A percentile compares a stretch with the other conserved stretches of the same genome.
Evolutionary conservation across 2,797 vertebrate genomes (phyloP).

Genomic region (Synaphobranchus kaupii): DNA sequence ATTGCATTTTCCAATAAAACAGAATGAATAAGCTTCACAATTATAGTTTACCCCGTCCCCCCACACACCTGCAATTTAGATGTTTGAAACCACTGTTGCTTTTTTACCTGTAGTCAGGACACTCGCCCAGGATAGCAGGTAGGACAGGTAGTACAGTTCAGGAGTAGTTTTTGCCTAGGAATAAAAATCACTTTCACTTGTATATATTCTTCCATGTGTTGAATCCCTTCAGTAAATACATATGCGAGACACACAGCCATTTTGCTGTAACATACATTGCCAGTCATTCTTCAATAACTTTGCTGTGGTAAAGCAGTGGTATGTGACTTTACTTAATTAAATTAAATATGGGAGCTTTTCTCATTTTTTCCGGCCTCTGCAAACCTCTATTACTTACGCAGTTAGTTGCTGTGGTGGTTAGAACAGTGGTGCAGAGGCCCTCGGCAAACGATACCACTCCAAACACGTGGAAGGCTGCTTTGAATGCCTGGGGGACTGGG

Average conservation of each 20-base stretch:
- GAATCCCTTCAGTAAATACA: not conserved
- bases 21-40: not conserved
- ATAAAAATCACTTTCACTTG: constrained; percentile 13
- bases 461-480: constrained; percentile 66
- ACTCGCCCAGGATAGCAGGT: constrained; percentile 61
- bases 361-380: not conserved
- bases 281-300: not conserved
- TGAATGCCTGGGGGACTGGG: constrained; percentile 65
- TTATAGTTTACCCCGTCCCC: not conserved
- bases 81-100: not conserved
- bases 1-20: not conserved
- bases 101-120: constrained; percentile 69
- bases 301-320: not conserved
- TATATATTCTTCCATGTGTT: not conserved
- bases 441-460: constrained; percentile 75
- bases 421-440: constrained; percentile 66
- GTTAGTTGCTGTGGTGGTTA: constrained; percentile 71
- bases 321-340: not conserved
- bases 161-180: constrained; percentile 71
- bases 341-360: not conserved
- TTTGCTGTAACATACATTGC: not conserved
- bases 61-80: not conserved
- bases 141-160: constrained; percentile 72
- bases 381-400: constrained; percentile 69
- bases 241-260: not conserved